Evolutionary conservation across 2,113 vertebrate species (phyloP).

Genomic region (Calidris pugnax): DNA sequence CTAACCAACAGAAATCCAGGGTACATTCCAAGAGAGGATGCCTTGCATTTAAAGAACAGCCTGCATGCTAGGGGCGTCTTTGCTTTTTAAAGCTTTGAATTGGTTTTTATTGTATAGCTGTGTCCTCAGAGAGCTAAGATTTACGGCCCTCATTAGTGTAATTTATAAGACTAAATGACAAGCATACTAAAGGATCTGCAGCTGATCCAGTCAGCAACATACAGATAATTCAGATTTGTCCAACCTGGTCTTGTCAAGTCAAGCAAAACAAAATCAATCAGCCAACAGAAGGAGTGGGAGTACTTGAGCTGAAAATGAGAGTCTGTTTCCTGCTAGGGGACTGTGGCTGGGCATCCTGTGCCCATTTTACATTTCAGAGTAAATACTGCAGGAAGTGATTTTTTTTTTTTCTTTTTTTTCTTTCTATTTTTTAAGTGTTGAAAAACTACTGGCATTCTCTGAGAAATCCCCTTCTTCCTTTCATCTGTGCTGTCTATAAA

Average conservation of each 20-base stretch:
- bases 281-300: slow-evolving; percentile 24
- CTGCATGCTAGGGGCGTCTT: not conserved
- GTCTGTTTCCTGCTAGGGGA: slow-evolving; percentile 20
- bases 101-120: not conserved
- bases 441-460: not conserved
- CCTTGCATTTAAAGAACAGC: not conserved
- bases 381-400: not conserved
- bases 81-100: not conserved
- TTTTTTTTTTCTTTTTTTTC: not conserved
- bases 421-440: not conserved
- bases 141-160: slow-evolving; percentile 42
- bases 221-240: slow-evolving; percentile 44
- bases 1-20: not conserved
- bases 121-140: slow-evolving; percentile 1
- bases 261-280: slow-evolving; percentile 60
- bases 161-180: slow-evolving; percentile 45
- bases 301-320: slow-evolving; percentile 37
- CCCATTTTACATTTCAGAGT: slow-evolving; percentile 3
- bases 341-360: not conserved
- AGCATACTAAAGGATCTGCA: slow-evolving; percentile 5
- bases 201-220: slow-evolving; percentile 26
- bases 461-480: slow-evolving; percentile 20
- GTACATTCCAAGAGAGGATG: not conserved
- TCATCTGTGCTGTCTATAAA: not conserved
- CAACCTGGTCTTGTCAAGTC: slow-evolving; percentile 56